Evolutionary conservation across 2,797 vertebrate species (phyloP).

Genomic region (Lithobates sylvaticus): DNA sequence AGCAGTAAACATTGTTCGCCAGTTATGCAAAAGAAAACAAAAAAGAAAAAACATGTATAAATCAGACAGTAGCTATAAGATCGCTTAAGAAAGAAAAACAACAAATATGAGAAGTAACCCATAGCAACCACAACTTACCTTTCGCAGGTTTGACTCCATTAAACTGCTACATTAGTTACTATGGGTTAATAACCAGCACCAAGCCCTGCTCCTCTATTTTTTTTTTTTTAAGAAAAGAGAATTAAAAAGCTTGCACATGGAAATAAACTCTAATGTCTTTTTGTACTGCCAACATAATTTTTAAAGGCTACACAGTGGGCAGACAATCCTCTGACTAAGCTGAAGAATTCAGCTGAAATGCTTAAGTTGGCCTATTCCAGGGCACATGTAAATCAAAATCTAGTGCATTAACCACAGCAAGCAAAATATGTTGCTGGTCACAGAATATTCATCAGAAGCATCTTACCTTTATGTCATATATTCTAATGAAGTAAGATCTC

Average conservation of each 20-base stretch:
- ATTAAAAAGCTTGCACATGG: not conserved
- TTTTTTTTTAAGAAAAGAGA: not conserved
- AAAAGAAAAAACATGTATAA: not conserved
- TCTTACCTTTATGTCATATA: conserved; percentile 96
- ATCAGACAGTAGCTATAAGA: too few relatives aligned
- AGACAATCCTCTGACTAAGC: not conserved
- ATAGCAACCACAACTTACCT: too few relatives aligned
- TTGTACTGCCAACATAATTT: conserved; percentile 1
- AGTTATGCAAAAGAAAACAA: conserved; percentile 10
- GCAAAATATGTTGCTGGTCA: not conserved
- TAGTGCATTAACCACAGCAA: not conserved
- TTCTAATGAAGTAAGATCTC: conserved; percentile 96
- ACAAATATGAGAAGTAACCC: too few relatives aligned
- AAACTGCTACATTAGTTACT: too few relatives aligned
- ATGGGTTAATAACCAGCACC: too few relatives aligned
- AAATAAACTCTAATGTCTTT: not conserved
- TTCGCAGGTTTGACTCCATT: too few relatives aligned
- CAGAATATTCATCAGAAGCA: not conserved
- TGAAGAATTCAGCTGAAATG: not conserved
- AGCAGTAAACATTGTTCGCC: too few relatives aligned
- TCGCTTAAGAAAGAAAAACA: too few relatives aligned
- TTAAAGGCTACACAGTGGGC: not conserved
- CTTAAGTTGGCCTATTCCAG: not conserved
- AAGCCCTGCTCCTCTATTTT: too few relatives aligned
- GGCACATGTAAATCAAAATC: not conserved